phyloP scores from a whole-genome alignment of 1,140 invertebrate species.

The Bombus picipes region DNA sequence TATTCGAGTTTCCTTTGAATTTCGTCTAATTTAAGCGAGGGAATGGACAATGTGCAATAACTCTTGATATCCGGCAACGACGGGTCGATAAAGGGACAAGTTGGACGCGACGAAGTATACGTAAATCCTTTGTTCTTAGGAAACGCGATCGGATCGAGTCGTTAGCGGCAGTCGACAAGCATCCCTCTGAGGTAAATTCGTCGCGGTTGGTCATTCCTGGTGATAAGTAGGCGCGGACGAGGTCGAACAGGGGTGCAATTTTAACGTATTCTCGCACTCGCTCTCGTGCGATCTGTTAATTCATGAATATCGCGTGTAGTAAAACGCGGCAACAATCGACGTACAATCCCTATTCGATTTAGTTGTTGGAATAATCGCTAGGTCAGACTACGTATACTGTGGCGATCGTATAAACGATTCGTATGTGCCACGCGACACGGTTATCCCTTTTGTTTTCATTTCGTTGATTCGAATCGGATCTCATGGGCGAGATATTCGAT shows the following conservation, averaged over 20 bases:
- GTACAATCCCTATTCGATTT: conserved; percentile 10
- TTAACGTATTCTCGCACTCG: conserved; percentile 31
- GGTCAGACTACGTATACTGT: neutral
- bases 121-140: conserved; percentile 47
- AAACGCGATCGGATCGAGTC: conserved; percentile 26
- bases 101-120: neutral
- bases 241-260: neutral
- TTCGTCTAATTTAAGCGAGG: conserved; percentile 40
- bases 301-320: conserved; percentile 74
- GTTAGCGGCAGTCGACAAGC: too few species aligned
- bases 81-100: conserved; percentile 33
- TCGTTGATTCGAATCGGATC: neutral
- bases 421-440: neutral
- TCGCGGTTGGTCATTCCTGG: conserved; percentile 4
- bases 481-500: too few species aligned
- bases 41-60: conserved; percentile 31
- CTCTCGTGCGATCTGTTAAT: conserved; percentile 38
- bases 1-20: conserved; percentile 14
- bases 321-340: conserved; percentile 5
- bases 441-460: conserved; percentile 6
- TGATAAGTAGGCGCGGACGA: conserved; percentile 23
- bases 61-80: conserved; percentile 23
- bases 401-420: neutral
- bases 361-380: conserved; percentile 48
- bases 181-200: conserved; percentile 31